Conservation (phyloP, 2,797 vertebrate species). For the Gambusia yucatana region DNA sequence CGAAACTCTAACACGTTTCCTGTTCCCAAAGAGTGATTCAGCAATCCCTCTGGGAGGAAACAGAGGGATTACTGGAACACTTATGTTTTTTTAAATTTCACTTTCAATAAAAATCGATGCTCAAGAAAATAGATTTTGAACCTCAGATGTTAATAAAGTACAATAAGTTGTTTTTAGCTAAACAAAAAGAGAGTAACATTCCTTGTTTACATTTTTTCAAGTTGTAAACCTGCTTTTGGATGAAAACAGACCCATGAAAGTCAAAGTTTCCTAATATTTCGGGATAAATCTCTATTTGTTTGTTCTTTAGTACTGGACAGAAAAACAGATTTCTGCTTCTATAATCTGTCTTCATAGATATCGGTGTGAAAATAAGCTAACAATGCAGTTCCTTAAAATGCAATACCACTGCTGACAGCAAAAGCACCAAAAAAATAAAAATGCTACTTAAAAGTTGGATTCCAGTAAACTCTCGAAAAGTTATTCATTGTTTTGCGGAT, state of each 20-base stretch:
- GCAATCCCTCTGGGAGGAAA: too few species aligned
- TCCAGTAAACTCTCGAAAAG: not conserved
- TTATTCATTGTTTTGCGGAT: not conserved
- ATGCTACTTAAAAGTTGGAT: not conserved
- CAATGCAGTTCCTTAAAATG: not conserved
- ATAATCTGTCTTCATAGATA: not conserved
- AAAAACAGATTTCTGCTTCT: not conserved
- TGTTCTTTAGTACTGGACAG: not conserved
- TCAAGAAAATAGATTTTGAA: not conserved
- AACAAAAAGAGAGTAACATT: not conserved
- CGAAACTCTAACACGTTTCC: not conserved
- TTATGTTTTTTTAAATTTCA: not conserved
- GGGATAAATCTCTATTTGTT: not conserved
- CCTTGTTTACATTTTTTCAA: not conserved
- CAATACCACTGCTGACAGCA: not conserved
- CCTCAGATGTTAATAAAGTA: not conserved
- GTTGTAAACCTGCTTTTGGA: not conserved
- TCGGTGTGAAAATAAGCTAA: not conserved
- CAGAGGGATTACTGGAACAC: not conserved
- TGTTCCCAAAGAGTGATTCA: not conserved
- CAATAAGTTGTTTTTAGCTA: not conserved
- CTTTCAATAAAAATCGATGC: not conserved
- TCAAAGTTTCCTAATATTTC: not conserved
- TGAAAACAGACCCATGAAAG: not conserved
- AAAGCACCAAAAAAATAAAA: not conserved